Base-by-base conservation (phyloP, 2,888 invertebrate species). In the Proisotoma minuta region DNA sequence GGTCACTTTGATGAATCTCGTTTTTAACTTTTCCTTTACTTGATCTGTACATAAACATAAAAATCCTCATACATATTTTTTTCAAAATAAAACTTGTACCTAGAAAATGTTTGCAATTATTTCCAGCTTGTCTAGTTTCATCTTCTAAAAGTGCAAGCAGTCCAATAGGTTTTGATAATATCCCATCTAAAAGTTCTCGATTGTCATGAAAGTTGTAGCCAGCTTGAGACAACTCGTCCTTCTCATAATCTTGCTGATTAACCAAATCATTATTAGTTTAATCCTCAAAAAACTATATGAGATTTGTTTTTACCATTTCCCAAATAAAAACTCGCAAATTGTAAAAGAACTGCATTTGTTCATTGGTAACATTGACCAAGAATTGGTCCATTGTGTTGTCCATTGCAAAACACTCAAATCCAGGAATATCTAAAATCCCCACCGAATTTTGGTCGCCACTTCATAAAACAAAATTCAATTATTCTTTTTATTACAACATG, bases 341-440 rank as follows among this genome's bases (percentile, higher is more conserved):
- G 78, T 92, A 96, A 73, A 91, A 86, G 77, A 91, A 95, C 76
- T 95, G 94, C 76, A 96, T 84, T 78, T 95, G 93, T 77, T 96
- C 95, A 76, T 95, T 96, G 62, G 90, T 83, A 1, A 88, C 87
- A 76, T 96, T 96, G 2, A 93, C 87, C 71, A 92, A 85, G 8
- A 96, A 81, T 77, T 95, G 94, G 73, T 94, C 91, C 67, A 94
- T 81, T 12, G 87, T 84, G 78, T 96, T 96, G 74, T 85, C 83
- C 72, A 86, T 85, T 43, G 76, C 74, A 77, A 88, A 91, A 76
- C 93, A 93, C 80, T 96, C 95, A 76, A 96, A 94, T 0, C 96
- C 96, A 76, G 88, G 93, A 79, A 92, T 85, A 76, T 96, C 96
- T 74, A 93, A 79, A 57, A 96, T 79, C 73, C 87, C 87, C 50